Base-by-base conservation (phyloP, 2,113 vertebrate genomes). In the Nycticebus coucang region DNA sequence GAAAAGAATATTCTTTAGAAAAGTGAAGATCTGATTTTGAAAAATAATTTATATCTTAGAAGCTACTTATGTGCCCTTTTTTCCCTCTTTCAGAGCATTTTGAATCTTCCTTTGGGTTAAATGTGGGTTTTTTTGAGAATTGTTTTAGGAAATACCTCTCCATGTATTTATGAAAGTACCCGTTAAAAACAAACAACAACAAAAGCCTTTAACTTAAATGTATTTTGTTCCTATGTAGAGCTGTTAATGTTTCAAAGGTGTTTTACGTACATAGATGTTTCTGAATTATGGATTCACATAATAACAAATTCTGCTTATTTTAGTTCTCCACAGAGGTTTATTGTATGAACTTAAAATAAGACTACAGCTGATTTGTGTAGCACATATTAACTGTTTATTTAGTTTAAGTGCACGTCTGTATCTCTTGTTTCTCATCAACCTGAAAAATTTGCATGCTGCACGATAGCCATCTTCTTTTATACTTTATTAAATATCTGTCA, bases 401-500 rank as follows among this genome's bases (percentile, higher is more conserved):
- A 98, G 97, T 98, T 97, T 96, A 97, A 98, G 98, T 97, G 85
- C 92, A 53, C 45, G 97, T 96, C 98, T 97, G 82, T 91, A 91
- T 98, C 97, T 94, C 96, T 37, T 33, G 6, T 97, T 96, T 98
- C 98, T 97, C 97, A 98, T 97, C 98, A 97, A 77, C 97, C 98
- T 71, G 85, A 96, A 93, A 95, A 97, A 98, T 99, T 97, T 98
- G 98, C 98, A 98, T 98, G 98, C 98, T 89, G 35, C 94, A 74
- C 92, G 95, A 98, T 98, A 97, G 97, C 97, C 98, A 97, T 98
- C 98, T 98, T 98, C 98, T 91, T 91, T 96, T 98, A 96, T 98
- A 98, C 98, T 98, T 99, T 98, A 99, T 99, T 99, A 98, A 98
- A 98, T 98, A 98, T 98, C 98, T 98, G 98, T 99, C 99, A 99